These are phyloP conservation scores for Eulemur albifrons DNA, from an alignment of 2,797 vertebrate genomes.

Conservation along the genomic window DNA sequence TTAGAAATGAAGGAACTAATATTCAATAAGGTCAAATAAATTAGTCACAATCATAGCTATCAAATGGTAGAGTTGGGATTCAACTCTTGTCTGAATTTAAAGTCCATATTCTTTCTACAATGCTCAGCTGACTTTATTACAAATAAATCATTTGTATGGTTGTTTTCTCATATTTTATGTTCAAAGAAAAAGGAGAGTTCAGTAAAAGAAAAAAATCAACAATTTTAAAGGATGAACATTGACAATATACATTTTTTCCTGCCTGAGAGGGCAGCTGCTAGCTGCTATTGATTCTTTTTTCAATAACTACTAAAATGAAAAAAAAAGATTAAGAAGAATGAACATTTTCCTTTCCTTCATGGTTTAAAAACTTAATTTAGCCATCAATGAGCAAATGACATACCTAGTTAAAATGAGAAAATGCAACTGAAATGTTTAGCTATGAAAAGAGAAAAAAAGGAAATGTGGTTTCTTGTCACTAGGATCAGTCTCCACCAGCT, in stretches of 20 bases:
- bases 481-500: conserved; percentile 9
- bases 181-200: background rate
- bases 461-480: conserved; percentile 3
- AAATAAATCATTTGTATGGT: background rate
- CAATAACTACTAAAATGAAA: background rate
- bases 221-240: conserved; percentile 14
- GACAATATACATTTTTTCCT: background rate
- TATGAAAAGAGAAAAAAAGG: background rate
- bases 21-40: background rate
- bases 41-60: background rate
- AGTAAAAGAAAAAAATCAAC: background rate
- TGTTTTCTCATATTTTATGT: background rate
- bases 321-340: background rate
- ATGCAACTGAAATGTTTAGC: background rate
- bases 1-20: background rate
- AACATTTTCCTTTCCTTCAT: conserved; percentile 29
- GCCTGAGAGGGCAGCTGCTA: background rate
- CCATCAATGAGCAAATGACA: background rate
- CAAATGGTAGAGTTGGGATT: background rate
- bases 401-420: conserved; percentile 29
- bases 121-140: background rate
- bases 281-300: background rate
- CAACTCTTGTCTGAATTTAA: background rate
- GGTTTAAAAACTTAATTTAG: conserved; percentile 28
- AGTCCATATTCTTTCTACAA: background rate